phyloP scores from a whole-genome alignment of 1,140 invertebrate genomes.

The Conus ventricosus region DNA sequence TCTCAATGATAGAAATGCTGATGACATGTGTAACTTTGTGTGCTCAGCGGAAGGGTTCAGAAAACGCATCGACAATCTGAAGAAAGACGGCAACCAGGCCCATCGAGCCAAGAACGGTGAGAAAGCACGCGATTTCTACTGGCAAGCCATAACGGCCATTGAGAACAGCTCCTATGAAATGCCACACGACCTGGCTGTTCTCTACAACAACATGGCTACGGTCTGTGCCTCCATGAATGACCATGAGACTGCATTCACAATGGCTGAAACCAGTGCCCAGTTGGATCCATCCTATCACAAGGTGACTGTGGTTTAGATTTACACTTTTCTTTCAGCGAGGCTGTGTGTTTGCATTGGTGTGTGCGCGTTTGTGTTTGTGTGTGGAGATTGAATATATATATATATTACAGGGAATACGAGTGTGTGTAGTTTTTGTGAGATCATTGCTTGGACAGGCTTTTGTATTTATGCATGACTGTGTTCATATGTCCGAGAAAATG shows the following conservation, averaged over 20 bases:
- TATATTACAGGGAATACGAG: too few relatives aligned
- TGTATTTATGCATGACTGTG: too few relatives aligned
- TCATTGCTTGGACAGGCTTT: too few relatives aligned
- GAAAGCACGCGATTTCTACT: slow-evolving; percentile 43
- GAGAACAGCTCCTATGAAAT: slow-evolving; percentile 18
- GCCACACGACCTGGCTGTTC: slow-evolving; percentile 40
- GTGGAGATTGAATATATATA: too few relatives aligned
- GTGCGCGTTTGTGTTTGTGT: too few relatives aligned
- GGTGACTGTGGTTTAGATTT: slow-evolving; percentile 26
- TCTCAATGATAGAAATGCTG: too few relatives aligned
- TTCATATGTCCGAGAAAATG: too few relatives aligned
- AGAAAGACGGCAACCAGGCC: slow-evolving; percentile 48
- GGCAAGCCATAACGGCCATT: slow-evolving; percentile 34
- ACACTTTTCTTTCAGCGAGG: not conserved
- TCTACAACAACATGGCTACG: slow-evolving; percentile 50
- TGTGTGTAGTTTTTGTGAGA: too few relatives aligned
- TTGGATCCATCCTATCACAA: slow-evolving; percentile 47
- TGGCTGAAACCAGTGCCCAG: slow-evolving; percentile 43
- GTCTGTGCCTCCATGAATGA: slow-evolving; percentile 38
- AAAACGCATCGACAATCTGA: slow-evolving; percentile 35
- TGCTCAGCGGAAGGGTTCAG: slow-evolving; percentile 42
- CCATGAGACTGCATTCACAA: slow-evolving; percentile 31
- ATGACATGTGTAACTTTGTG: too few relatives aligned
- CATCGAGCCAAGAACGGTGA: slow-evolving; percentile 39
- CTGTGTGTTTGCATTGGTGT: slow-evolving; percentile 6